Conservation (phyloP, 2,888 invertebrate genomes). For the Globia sparganii region DNA sequence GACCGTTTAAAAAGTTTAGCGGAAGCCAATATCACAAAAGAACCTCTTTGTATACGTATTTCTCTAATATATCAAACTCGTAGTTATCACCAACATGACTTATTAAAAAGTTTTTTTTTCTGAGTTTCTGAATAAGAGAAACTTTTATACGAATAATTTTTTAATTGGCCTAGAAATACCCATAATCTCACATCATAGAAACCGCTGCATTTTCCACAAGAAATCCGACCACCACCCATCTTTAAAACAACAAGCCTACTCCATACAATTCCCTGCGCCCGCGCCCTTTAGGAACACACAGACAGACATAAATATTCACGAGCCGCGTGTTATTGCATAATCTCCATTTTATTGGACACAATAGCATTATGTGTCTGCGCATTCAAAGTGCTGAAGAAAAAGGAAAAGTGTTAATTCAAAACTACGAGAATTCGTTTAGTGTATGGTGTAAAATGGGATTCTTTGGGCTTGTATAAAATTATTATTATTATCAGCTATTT, state of each 20-base stretch:
- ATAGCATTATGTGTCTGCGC: conserved; percentile 63
- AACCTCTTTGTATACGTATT: neutral
- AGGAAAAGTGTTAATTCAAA: conserved; percentile 55
- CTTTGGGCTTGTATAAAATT: neutral
- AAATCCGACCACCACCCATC: neutral
- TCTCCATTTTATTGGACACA: conserved; percentile 70
- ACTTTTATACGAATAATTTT: neutral
- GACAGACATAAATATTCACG: conserved; percentile 70
- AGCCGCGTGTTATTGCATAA: conserved; percentile 74
- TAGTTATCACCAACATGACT: neutral
- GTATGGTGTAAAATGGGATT: conserved; percentile 22
- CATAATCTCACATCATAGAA: neutral
- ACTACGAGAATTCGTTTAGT: conserved; percentile 41
- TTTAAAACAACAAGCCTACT: conserved; percentile 8
- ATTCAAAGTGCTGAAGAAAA: conserved; percentile 52
- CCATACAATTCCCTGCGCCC: conserved; percentile 24
- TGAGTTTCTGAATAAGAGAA: neutral
- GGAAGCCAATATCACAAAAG: neutral
- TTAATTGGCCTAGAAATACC: too few relatives aligned
- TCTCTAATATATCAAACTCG: neutral
- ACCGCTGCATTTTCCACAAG: neutral
- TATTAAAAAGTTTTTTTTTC: neutral
- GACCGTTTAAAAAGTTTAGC: neutral
- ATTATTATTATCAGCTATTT: too few relatives aligned
- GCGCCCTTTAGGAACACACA: conserved; percentile 62